Evolutionary conservation across 2,113 vertebrate genomes (phyloP).

Genomic region (Pogonocichla stellata): DNA sequence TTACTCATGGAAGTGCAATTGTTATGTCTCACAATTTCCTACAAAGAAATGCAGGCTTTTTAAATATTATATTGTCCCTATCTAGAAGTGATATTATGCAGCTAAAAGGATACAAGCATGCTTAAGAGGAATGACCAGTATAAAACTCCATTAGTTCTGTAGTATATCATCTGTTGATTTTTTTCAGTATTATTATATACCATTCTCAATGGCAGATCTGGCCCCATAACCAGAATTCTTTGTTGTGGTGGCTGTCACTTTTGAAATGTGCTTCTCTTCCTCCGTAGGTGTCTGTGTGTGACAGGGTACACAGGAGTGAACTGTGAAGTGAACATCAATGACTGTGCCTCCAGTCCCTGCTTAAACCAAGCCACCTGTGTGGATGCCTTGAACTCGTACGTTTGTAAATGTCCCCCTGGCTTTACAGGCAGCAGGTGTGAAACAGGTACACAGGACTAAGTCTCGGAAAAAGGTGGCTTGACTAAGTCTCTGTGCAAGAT

Average conservation of each 20-base stretch:
- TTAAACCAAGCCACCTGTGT: conserved; percentile 90
- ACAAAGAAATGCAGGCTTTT: neutral
- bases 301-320: conserved; percentile 82
- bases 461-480: conserved; percentile 18
- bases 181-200: neutral
- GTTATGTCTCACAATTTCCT: neutral
- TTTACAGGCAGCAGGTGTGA: conserved; percentile 99
- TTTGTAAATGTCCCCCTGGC: conserved; percentile 93
- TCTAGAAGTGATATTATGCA: neutral
- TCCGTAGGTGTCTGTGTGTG: conserved; percentile 85
- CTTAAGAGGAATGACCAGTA: neutral
- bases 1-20: neutral
- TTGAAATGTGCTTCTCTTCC: neutral
- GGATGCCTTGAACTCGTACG: conserved; percentile 86
- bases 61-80: neutral
- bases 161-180: neutral
- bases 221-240: neutral
- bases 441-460: conserved; percentile 89
- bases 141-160: neutral
- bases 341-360: conserved; percentile 91
- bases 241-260: neutral
- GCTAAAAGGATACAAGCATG: neutral
- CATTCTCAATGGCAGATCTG: neutral
- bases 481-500: neutral
- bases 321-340: conserved; percentile 90